Evolutionary conservation across 2,888 invertebrate genomes (phyloP), one percentile per base, ranked within the genome.

Genomic region (Leucophora obtusa): DNA sequence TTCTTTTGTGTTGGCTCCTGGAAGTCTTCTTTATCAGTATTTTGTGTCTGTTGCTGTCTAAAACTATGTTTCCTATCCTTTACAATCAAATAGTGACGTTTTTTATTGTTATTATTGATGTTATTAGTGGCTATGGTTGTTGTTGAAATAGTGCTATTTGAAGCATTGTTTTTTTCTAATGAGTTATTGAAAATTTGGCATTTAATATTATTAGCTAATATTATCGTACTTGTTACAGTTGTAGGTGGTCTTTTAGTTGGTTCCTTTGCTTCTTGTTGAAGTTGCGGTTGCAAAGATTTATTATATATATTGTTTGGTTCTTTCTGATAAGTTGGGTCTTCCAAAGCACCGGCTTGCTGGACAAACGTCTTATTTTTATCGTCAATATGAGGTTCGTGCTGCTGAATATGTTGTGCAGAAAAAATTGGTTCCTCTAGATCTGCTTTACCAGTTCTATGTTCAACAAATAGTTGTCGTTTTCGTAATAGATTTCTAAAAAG

Each of bases 151-250:
- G 15, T 14, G 14, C 14, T 14, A 2, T 3, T n/a, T 47, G 43
- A 5, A n/a, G 43, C n/a, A n/a, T n/a, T 47, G 6, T 14, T 6
- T 7, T n/a, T 21, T 38, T 18, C 53, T 33, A 38, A 38, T 60
- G 60, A 50, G 18, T 50, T 78, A 56, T 62, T 66, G 3, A 66
- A 56, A 66, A 68, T 56, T 60, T 72, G 59, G 54, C 77, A 66
- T 50, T 78, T 66, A 38, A 60, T 47, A 15, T 54, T 72, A 33
- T 51, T 68, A 50, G 18, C 50, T 66, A 60, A 18, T 21, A 28
- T 54, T 58, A 38, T 28, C 11, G 54, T 50, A 54, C 68, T 60
- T 60, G 17, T 15, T 28, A 15, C 28, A 28, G 56, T 14, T 8
- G 35, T 1, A 24, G 35, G n/a, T 58, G 50, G 28, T 18, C 35